phyloP scores from a whole-genome alignment of 2,797 vertebrate genomes.

The Somateria mollissima region DNA sequence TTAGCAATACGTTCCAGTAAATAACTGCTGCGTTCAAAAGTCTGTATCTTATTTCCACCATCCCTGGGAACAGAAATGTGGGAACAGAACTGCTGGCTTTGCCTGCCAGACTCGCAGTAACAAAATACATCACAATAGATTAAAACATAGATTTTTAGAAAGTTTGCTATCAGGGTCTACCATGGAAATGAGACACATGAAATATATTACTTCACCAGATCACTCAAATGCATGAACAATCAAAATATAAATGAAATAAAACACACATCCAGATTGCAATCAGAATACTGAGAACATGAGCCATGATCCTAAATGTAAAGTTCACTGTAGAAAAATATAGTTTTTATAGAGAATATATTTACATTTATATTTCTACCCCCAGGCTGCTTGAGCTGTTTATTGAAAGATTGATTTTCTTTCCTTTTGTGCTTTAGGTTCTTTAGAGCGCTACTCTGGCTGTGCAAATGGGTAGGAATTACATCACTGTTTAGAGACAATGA shows the following conservation, averaged over 20 bases:
- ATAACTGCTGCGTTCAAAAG: background rate
- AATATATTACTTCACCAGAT: background rate
- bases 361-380: background rate
- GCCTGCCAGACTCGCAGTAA: background rate
- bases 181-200: background rate
- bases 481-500: background rate
- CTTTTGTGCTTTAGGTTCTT: background rate
- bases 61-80: background rate
- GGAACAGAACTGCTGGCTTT: background rate
- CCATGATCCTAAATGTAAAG: background rate
- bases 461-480: background rate
- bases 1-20: background rate
- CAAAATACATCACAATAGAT: background rate
- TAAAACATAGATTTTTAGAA: background rate
- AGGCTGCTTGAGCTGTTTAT: background rate
- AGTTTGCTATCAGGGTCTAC: background rate
- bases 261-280: background rate
- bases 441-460: background rate
- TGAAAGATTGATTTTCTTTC: background rate
- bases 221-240: background rate
- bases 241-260: background rate
- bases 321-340: background rate
- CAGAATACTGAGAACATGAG: background rate
- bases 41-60: background rate
- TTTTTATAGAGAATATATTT: background rate